Base-by-base conservation (phyloP, 2,888 invertebrate species). In the Chrysopilus asiliformis region DNA sequence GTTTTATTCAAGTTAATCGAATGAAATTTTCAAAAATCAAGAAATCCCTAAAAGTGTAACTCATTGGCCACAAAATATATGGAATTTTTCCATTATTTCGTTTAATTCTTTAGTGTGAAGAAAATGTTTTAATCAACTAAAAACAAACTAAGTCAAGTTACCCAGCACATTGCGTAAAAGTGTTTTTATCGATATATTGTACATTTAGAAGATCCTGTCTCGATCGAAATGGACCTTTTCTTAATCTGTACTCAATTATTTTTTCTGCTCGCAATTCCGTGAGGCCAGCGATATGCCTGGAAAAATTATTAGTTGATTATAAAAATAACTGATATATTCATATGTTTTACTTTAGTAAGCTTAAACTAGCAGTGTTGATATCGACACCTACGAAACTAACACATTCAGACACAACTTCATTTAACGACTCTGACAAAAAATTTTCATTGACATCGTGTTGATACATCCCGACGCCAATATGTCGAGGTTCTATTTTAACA, bases 341-440 rank as follows among this genome's bases (percentile, higher is more conserved):
- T 33, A 6, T 18, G 15, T 48, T 55, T 51, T 59, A 82, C 84
- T 77, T 79, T 4, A 94, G 64, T 41, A 93, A 71, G 48, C 79
- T 78, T 35, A 78, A 72, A 13, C 89, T 86, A 1, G 87, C 81
- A 1, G 83, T 84, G 54, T 94, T 94, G 7, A 93, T 60, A 55
- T 94, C 90, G 0, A 90, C 89, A 1, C 94, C 94, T 0, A 91
- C 89, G 60, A 86, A 84, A 61, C 90, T 91, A 13, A 93, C 93
- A 49, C 87, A 84, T 54, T 91, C 90, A 30, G 81, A 79, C 0
- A 94, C 81, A 1, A 86, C 79, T 47, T 79, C 77, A 46, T 82
- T 79, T 13, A 94, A 62, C 0, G 82, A 76, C 3, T 74, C 66
- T 9, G 72, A 73, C 2, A 94, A 59, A 55, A 75, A 72, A 50